phyloP scores from a whole-genome alignment of 2,888 invertebrate species.

The Meganola albula region DNA sequence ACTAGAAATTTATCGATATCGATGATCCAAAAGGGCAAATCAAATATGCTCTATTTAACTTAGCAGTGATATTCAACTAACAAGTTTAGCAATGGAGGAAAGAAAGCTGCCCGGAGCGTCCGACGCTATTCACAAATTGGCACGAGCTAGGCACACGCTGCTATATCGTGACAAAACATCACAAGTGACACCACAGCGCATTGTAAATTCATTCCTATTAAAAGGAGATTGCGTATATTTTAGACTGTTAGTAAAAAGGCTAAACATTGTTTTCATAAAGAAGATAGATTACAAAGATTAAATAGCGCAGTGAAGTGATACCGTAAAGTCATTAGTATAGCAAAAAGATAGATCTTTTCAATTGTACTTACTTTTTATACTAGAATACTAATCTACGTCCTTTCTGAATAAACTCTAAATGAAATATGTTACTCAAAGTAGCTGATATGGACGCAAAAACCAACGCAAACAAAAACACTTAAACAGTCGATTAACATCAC shows the following conservation, averaged over 20 bases:
- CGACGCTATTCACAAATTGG: slow-evolving; percentile 75
- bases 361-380: slow-evolving; percentile 44
- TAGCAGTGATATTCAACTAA: slow-evolving; percentile 68
- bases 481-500: slow-evolving; percentile 5
- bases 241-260: too few relatives aligned
- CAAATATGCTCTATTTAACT: slow-evolving; percentile 49
- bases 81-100: slow-evolving; percentile 72
- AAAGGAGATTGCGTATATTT: too few relatives aligned
- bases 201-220: slow-evolving; percentile 28
- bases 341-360: slow-evolving; percentile 56
- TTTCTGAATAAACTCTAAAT: too few relatives aligned
- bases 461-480: slow-evolving; percentile 15
- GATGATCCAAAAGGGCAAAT: slow-evolving; percentile 39
- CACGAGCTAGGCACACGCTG: slow-evolving; percentile 73
- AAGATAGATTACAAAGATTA: slow-evolving; percentile 60
- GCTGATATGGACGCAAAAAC: too few relatives aligned
- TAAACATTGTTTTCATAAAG: too few relatives aligned
- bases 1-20: slow-evolving; percentile 36
- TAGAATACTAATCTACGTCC: too few relatives aligned
- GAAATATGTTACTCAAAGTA: too few relatives aligned
- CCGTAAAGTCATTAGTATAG: slow-evolving; percentile 56
- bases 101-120: slow-evolving; percentile 72
- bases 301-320: slow-evolving; percentile 64
- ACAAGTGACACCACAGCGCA: slow-evolving; percentile 22
- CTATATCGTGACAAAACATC: slow-evolving; percentile 27